phyloP scores from a whole-genome alignment of 2,113 vertebrate genomes.

The Vulpes lagopus region DNA sequence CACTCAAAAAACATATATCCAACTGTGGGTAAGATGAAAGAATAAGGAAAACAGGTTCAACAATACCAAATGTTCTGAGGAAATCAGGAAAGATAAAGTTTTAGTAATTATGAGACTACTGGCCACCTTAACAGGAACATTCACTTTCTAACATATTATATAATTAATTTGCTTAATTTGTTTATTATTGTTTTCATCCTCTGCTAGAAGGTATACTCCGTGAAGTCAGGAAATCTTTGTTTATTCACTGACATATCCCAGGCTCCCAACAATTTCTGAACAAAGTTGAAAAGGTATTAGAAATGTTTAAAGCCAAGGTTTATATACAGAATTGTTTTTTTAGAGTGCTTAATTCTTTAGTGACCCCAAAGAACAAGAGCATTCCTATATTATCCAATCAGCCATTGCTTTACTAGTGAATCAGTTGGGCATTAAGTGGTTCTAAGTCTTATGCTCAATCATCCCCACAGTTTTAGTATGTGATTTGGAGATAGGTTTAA shows the following conservation, averaged over 20 bases:
- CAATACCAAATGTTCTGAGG: background rate
- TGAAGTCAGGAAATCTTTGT: conserved; percentile 26
- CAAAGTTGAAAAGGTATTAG: background rate
- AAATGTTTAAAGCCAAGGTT: background rate
- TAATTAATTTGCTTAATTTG: conserved; percentile 8
- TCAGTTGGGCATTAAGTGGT: background rate
- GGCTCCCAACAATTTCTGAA: background rate
- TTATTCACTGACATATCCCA: background rate
- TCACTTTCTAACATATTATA: conserved; percentile 12
- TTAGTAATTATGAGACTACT: conserved; percentile 10
- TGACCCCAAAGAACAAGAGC: conserved; percentile 11
- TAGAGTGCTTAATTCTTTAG: conserved; percentile 7
- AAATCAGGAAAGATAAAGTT: background rate
- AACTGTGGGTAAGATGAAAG: background rate
- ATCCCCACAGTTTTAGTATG: conserved; percentile 55
- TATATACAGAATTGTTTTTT: background rate
- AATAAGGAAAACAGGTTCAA: background rate
- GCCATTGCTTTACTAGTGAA: background rate
- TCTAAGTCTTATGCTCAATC: conserved; percentile 35
- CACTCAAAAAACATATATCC: background rate
- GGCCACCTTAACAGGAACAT: background rate
- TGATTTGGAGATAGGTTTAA: conserved; percentile 60
- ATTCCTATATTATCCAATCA: conserved; percentile 1
- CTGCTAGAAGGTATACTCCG: background rate
- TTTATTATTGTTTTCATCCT: background rate